phyloP scores from a whole-genome alignment of 2,797 vertebrate genomes.

The Sebastiscus albofasciatus region DNA sequence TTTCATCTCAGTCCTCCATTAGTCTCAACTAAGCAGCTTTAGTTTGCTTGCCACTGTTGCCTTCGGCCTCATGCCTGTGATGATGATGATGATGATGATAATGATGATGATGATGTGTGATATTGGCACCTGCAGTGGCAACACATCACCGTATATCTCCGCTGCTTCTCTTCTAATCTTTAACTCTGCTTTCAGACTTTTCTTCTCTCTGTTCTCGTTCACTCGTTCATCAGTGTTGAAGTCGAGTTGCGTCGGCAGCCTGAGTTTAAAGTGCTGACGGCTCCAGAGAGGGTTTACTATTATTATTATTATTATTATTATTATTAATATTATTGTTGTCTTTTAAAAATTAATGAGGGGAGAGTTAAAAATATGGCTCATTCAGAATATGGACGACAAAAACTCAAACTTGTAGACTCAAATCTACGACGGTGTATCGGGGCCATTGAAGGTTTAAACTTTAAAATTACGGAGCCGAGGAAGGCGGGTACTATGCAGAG shows the following conservation, averaged over 20 bases:
- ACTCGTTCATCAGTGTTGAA: constrained; percentile 15
- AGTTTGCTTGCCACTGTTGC: constrained; percentile 57
- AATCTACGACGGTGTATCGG: too few relatives aligned
- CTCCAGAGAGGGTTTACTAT: background rate
- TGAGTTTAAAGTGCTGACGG: too few relatives aligned
- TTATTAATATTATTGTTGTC: too few relatives aligned
- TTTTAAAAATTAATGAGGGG: background rate
- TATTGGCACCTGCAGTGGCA: constrained; percentile 50
- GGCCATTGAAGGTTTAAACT: too few relatives aligned
- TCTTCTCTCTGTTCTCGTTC: constrained; percentile 7
- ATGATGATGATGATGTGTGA: background rate
- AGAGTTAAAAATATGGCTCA: background rate
- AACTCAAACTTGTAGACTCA: too few relatives aligned
- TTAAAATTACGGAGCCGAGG: too few relatives aligned
- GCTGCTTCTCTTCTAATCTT: constrained; percentile 25
- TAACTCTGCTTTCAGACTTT: background rate
- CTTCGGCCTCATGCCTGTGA: constrained; percentile 67
- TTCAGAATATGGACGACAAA: too few relatives aligned
- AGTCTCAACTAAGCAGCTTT: constrained; percentile 24
- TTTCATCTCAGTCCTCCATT: constrained; percentile 21
- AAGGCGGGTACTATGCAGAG: too few relatives aligned
- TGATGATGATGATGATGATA: background rate
- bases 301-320: too few relatives aligned
- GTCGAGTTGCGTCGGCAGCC: background rate
- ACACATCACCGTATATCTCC: constrained; percentile 27